phyloP scores from a whole-genome alignment of 2,888 invertebrate genomes.

The Blera fallax region DNA sequence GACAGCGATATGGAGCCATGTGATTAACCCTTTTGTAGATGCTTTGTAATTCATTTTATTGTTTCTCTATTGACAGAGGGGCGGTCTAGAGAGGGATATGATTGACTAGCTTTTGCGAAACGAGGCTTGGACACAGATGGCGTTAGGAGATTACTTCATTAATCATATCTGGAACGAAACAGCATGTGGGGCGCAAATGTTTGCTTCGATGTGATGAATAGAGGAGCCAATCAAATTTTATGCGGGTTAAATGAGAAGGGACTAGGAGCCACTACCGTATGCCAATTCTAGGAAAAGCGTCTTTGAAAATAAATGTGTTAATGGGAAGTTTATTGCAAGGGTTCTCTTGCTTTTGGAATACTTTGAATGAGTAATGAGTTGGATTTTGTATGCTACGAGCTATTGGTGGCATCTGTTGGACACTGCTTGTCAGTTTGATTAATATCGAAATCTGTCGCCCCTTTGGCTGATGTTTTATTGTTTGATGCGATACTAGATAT shows the following conservation, averaged over 20 bases:
- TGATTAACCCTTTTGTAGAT: conserved; percentile 57
- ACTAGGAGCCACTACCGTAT: neutral
- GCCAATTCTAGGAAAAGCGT: neutral
- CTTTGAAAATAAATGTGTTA: neutral
- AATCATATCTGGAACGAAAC: conserved; percentile 1
- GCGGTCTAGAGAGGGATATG: neutral
- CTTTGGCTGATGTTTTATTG: no score
- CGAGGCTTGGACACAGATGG: conserved; percentile 35
- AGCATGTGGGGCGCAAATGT: conserved; percentile 32
- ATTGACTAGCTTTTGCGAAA: conserved; percentile 37
- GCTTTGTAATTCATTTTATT: conserved; percentile 47
- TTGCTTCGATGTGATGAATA: conserved; percentile 23
- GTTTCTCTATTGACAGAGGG: conserved; percentile 22
- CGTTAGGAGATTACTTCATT: conserved; percentile 44
- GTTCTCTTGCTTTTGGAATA: neutral
- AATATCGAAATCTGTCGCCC: no score
- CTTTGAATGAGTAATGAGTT: conserved; percentile 8
- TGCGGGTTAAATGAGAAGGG: conserved; percentile 21
- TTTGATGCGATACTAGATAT: no score
- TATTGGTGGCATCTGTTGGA: conserved; percentile 4
- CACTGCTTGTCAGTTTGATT: neutral
- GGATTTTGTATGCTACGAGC: neutral
- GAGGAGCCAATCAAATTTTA: conserved; percentile 30
- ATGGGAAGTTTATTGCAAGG: neutral
- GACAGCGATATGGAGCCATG: neutral